Base-by-base conservation (phyloP, 2,888 invertebrate genomes). In the Laothoe populi region DNA sequence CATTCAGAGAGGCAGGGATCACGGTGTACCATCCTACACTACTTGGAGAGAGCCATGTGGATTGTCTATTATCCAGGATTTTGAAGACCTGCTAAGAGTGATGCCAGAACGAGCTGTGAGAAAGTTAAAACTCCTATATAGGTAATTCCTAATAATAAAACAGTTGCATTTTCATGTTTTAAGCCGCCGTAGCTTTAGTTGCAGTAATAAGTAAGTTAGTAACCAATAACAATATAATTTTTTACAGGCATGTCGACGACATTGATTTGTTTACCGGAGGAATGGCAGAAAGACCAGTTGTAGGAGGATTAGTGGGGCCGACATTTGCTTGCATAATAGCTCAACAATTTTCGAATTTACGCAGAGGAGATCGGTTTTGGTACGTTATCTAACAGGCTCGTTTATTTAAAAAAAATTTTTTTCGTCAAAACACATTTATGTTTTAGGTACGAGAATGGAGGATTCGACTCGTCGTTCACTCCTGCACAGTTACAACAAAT, bases 251-350 rank as follows among this genome's bases (percentile, higher is more conserved):
- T 66, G 95, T 97, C 0, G 96, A 97, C 63, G 98, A 98, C 78
- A 95, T 98, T 63, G 98, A 98, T 80, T 88, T 98, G 0, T 98
- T 97, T 79, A 95, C 97, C 0, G 98, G 96, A 8, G 97, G 96
- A 0, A 94, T 98, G 78, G 95, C 97, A 0, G 98, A 98, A 77
- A 94, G 95, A 42, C 96, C 97, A 0, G 95, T 98, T 0, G 88
- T 95, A 0, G 96, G 96, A 0, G 97, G 96, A 0, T 86, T 97
- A 1, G 96, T 98, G 0, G 98, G 98, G 0, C 97, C 97, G 0
- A 97, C 97, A 0, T 97, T 98, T 73, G 97, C 97, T 31, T 98
- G 98, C 78, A 96, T 98, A 62, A 96, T 98, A 53, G 97, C 97
- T 0, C 96, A 97, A 74, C 97, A 97, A 83, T 98, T 98, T 78